phyloP scores from a whole-genome alignment of 2,113 vertebrate genomes.

The Microtus pennsylvanicus region DNA sequence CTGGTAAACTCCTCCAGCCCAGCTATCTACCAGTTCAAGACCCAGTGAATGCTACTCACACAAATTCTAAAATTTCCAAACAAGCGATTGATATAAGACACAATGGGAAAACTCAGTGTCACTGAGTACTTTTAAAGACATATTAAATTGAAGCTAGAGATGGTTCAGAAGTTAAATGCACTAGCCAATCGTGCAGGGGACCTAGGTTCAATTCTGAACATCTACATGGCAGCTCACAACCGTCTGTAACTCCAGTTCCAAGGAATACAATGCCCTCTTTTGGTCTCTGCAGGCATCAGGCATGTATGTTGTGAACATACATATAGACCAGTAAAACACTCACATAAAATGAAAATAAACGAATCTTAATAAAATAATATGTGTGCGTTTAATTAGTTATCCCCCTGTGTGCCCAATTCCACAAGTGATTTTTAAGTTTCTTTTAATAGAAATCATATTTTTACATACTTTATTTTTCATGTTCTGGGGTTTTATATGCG shows the following conservation, averaged over 20 bases:
- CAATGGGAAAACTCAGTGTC: conserved; percentile 6
- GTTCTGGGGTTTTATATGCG: background rate
- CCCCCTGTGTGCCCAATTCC: background rate
- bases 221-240: background rate
- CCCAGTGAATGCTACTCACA: background rate
- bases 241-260: no score
- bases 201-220: background rate
- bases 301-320: no score
- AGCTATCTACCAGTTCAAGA: background rate
- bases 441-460: conserved; percentile 39
- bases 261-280: no score
- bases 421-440: background rate
- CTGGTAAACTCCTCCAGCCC: background rate
- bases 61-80: background rate
- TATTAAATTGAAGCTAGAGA: background rate
- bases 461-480: background rate
- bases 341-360: background rate
- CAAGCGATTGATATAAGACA: background rate
- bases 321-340: background rate
- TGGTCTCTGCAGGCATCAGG: background rate
- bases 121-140: background rate
- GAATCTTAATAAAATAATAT: background rate
- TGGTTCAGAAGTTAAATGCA: background rate
- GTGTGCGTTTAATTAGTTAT: background rate
- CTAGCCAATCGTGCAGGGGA: background rate